Conservation (phyloP, 2,888 invertebrate species). For the Lycia hirtaria region DNA sequence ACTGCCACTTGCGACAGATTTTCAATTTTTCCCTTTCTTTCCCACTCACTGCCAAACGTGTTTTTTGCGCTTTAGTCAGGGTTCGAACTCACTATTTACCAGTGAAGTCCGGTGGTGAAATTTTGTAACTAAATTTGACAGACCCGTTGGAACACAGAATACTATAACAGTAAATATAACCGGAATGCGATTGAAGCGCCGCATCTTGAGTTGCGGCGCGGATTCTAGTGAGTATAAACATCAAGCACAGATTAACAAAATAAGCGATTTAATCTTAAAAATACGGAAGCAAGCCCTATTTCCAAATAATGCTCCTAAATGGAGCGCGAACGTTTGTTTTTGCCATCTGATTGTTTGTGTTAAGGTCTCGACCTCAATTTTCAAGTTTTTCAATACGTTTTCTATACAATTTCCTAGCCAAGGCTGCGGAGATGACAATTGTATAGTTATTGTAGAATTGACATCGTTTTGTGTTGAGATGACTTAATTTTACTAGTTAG, state of each 20-base stretch:
- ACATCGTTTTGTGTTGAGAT: conserved; percentile 23
- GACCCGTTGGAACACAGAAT: no score
- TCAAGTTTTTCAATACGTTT: conserved; percentile 51
- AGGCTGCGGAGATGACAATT: conserved; percentile 20
- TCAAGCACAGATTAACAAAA: neutral
- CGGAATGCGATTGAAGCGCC: no score
- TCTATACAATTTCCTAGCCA: conserved; percentile 22
- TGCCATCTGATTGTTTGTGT: conserved; percentile 53
- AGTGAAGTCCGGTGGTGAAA: no score
- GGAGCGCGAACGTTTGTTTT: conserved; percentile 53
- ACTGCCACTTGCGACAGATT: no score
- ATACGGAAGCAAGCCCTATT: conserved; percentile 19
- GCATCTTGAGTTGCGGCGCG: no score
- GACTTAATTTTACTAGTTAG: conserved; percentile 30
- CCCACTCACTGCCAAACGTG: no score
- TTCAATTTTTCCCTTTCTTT: no score
- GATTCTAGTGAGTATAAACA: neutral
- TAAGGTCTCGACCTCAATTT: conserved; percentile 59
- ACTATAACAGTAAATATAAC: no score
- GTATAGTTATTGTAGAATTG: conserved; percentile 26
- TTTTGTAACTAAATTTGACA: no score
- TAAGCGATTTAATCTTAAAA: neutral
- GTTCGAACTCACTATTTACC: no score
- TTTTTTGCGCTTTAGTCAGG: no score
- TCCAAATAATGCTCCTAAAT: conserved; percentile 45